These are phyloP conservation scores for Dolomedes plantarius DNA, from an alignment of 2,888 invertebrate species.

Conservation along the genomic window DNA sequence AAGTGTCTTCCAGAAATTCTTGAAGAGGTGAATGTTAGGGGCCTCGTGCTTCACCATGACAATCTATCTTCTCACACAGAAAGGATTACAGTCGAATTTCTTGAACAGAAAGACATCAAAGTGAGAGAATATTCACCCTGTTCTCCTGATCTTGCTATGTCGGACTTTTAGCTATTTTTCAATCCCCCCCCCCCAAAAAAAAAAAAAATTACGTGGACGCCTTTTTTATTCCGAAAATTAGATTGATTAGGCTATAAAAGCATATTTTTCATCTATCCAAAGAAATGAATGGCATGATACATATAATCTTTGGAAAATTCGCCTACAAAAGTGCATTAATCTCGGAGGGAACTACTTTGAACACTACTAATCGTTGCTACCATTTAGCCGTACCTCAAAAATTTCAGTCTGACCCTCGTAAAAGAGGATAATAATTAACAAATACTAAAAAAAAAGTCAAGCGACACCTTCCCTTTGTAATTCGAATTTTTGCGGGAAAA, in stretches of 20 bases:
- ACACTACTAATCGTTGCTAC: no score
- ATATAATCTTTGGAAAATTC: not conserved
- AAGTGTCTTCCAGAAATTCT: conserved; percentile 27
- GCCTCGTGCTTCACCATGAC: conserved; percentile 26
- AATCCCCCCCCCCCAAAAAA: no score
- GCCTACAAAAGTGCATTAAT: no score
- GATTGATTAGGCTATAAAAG: conserved; percentile 13
- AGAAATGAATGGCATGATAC: not conserved
- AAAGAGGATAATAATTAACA: no score
- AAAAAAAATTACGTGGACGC: conserved; percentile 2
- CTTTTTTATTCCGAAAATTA: conserved; percentile 19
- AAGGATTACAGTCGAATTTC: conserved; percentile 12
- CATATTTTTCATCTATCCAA: conserved; percentile 25
- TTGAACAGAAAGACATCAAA: conserved; percentile 17
- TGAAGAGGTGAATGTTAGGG: conserved; percentile 9
- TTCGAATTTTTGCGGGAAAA: no score
- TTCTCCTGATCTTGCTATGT: conserved; percentile 15
- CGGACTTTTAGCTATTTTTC: conserved; percentile 19
- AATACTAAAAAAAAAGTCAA: no score
- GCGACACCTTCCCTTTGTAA: no score
- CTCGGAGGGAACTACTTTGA: no score
- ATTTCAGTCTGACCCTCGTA: no score
- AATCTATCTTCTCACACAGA: conserved; percentile 27
- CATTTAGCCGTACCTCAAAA: no score
- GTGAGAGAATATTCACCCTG: conserved; percentile 18